These are phyloP conservation scores for Cabera pusaria DNA, from an alignment of 2,888 invertebrate genomes.

Conservation along the genomic window DNA sequence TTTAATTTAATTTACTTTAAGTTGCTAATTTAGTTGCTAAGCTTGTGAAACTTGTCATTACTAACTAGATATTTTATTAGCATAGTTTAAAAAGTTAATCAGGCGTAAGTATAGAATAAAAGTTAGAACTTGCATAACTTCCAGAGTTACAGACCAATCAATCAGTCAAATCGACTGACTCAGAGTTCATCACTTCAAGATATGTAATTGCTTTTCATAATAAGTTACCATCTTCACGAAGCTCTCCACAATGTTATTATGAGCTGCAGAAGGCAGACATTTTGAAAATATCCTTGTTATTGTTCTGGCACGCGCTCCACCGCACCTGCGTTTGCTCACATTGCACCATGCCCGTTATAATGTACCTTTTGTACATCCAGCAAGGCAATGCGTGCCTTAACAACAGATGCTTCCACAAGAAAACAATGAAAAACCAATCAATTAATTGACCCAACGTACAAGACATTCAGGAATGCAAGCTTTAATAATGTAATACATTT, in stretches of 20 bases:
- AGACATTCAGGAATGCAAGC: constrained; percentile 11
- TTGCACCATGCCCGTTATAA: constrained; percentile 16
- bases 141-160: too few relatives aligned
- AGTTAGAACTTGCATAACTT: too few relatives aligned
- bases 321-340: constrained; percentile 28
- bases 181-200: too few relatives aligned
- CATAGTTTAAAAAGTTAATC: too few relatives aligned
- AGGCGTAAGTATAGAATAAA: too few relatives aligned
- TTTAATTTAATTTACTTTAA: too few relatives aligned
- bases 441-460: constrained; percentile 17
- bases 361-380: constrained; percentile 28
- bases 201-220: too few relatives aligned
- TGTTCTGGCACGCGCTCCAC: constrained; percentile 19
- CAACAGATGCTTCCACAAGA: constrained; percentile 38
- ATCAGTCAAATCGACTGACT: too few relatives aligned
- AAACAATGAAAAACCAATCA: constrained; percentile 35
- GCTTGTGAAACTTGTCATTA: too few relatives aligned
- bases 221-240: constrained; percentile 18
- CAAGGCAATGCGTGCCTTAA: constrained; percentile 32
- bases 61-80: too few relatives aligned
- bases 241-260: constrained; percentile 10
- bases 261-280: too few relatives aligned
- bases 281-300: constrained; percentile 19
- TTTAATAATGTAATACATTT: constrained; percentile 25
- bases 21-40: too few relatives aligned